phyloP scores from a whole-genome alignment of 2,113 vertebrate species.

The Rhinoderma darwinii region DNA sequence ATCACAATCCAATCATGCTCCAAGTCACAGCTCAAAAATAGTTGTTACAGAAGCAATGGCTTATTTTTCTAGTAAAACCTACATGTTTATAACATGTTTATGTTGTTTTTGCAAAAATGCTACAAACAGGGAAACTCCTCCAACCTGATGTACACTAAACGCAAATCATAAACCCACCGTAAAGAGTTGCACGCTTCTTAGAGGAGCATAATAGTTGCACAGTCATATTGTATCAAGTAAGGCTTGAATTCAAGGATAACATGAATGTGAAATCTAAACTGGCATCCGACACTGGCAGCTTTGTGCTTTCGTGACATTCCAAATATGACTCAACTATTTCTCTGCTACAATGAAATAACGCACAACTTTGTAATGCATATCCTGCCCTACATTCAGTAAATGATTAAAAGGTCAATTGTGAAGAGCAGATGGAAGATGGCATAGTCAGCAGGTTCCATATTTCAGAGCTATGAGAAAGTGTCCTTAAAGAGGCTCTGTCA shows the following conservation, averaged over 20 bases:
- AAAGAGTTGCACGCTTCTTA: background rate
- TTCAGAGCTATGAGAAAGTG: background rate
- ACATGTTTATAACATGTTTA: background rate
- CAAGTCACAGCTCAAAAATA: no score
- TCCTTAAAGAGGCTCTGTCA: no score
- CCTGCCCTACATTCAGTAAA: background rate
- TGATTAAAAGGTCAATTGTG: background rate
- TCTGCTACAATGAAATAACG: background rate
- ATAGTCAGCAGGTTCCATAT: background rate
- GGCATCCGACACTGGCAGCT: background rate
- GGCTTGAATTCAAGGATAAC: background rate
- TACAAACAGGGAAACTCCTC: background rate
- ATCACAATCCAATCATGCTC: no score
- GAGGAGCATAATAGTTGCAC: background rate
- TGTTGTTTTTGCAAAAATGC: no score
- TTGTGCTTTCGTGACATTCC: conserved; percentile 13
- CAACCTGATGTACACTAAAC: background rate
- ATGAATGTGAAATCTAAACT: conserved; percentile 13
- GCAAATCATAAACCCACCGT: background rate
- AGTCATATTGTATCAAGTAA: background rate
- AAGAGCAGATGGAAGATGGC: background rate
- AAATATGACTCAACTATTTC: conserved; percentile 21
- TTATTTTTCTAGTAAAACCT: background rate
- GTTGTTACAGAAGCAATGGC: background rate
- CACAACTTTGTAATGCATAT: background rate